Evolutionary conservation across 2,888 invertebrate genomes (phyloP), one percentile per base, ranked within the genome.

Genomic region (Caenorhabditis doughertyi): DNA sequence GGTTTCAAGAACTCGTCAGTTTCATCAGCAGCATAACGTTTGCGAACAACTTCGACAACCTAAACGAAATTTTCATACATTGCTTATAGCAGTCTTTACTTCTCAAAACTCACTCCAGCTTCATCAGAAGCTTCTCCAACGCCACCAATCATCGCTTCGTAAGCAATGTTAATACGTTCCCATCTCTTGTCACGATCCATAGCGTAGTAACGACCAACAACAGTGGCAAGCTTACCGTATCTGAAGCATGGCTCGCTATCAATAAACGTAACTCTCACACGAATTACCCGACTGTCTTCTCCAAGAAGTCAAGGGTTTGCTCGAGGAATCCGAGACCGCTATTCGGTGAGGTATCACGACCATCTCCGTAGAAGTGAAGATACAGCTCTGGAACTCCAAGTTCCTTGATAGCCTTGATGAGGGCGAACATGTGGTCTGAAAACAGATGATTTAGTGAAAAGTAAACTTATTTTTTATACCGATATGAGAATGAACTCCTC

Each of bases 1-100:
- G 93, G 93, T 81, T 92, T 92, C 53, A 93, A 81, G 85, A 93
- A 93, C 85, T 93, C 93, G 84, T 93, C 93, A 1, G 93, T 93
- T 79, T 93, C 88, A 27, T 91, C 85, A 21, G 88, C 89, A 3
- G 84, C 92, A 82, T 93, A 93, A 5, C 92, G 88, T 25, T 79
- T 76, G 72, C 89, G 84, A 16, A 92, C 89, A 8, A 89, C 64
- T 44, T 90, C 87, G 23, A 91, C 88, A 7, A 88, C 88, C 87
- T 87, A 60, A 9, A 79, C 58, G 85, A 87, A 91, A 80, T 32
- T 51, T 21, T 64, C n/a, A n/a, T n/a, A n/a, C n/a, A n/a, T n/a
- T n/a, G n/a, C n/a, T n/a, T n/a, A n/a, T n/a, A n/a, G n/a, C n/a
- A n/a, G n/a, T n/a, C n/a, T n/a, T n/a, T n/a, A n/a, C n/a, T n/a